phyloP scores from a whole-genome alignment of 2,888 invertebrate genomes.

The Tryphoninae sp. region DNA sequence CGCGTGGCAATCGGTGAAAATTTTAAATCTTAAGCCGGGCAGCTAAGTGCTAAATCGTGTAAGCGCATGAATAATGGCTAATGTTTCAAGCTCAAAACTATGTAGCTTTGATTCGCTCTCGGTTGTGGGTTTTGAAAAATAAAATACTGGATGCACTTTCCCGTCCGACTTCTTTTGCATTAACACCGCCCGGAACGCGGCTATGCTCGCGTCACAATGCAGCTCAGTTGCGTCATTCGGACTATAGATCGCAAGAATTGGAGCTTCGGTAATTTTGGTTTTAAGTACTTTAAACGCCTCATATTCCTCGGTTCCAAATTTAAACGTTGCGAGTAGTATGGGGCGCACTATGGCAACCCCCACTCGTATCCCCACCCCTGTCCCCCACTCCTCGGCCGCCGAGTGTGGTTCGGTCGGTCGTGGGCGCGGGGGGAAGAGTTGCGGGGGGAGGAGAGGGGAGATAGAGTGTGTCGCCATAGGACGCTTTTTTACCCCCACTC shows the following conservation, averaged over 20 bases:
- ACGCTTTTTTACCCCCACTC: too few species aligned
- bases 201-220: slow-evolving; percentile 74
- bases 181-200: slow-evolving; percentile 74
- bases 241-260: slow-evolving; percentile 71
- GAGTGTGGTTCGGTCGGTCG: too few species aligned
- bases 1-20: slow-evolving; percentile 70
- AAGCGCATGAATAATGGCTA: slow-evolving; percentile 66
- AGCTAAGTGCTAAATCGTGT: slow-evolving; percentile 69
- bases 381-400: too few species aligned
- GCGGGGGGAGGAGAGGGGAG: too few species aligned
- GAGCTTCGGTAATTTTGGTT: slow-evolving; percentile 58
- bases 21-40: slow-evolving; percentile 69
- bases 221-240: slow-evolving; percentile 73
- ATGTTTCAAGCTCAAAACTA: slow-evolving; percentile 74
- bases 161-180: slow-evolving; percentile 73
- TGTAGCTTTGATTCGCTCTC: too few species aligned
- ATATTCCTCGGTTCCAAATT: slow-evolving; percentile 66
- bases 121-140: too few species aligned
- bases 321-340: slow-evolving; percentile 55
- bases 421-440: too few species aligned
- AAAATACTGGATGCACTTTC: too few species aligned
- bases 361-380: too few species aligned
- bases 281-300: slow-evolving; percentile 66
- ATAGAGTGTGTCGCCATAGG: too few species aligned
- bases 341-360: too few species aligned